Percentiles rank a stretch among this genome's conserved stretches.
phyloP scores from a whole-genome alignment of 2,797 vertebrate genomes.

The Calcarius lapponicus region DNA sequence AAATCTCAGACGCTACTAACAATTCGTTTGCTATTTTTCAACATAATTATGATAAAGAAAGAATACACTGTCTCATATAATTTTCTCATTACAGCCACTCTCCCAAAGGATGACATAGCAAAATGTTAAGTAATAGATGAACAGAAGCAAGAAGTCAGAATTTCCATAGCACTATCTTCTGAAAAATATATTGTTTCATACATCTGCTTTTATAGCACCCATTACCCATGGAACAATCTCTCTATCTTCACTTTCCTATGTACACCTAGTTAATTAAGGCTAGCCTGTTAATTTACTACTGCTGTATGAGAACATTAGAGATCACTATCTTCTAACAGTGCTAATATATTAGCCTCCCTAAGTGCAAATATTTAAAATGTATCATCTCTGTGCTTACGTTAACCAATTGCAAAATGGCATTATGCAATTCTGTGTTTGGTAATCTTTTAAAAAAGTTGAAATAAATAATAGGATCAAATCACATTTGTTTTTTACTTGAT shows the following conservation, averaged over 20 bases:
- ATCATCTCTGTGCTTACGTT: conserved; percentile 42
- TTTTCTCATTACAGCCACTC: not conserved
- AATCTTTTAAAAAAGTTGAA: conserved; percentile 35
- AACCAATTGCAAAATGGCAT: conserved; percentile 65
- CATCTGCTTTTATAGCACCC: not conserved
- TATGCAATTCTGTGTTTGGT: conserved; percentile 55
- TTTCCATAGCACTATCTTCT: not conserved
- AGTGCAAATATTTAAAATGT: conserved; percentile 70
- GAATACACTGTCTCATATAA: not conserved
- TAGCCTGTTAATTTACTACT: not conserved
- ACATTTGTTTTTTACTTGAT: not conserved
- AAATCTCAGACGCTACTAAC: not conserved
- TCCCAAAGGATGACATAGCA: not conserved
- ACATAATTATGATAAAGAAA: not conserved
- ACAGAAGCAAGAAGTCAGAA: not conserved
- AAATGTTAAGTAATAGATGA: not conserved
- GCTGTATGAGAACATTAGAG: not conserved
- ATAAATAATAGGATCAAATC: conserved; percentile 23
- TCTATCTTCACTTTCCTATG: not conserved
- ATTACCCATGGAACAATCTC: not conserved
- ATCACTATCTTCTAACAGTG: not conserved
- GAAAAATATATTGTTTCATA: not conserved
- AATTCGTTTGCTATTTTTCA: not conserved
- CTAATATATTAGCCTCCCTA: conserved; percentile 24
- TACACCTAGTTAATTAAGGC: not conserved